Percentiles rank a stretch among this genome's conserved stretches.
Evolutionary conservation across 2,113 vertebrate genomes (phyloP).

Genomic region (Psophia crepitans): DNA sequence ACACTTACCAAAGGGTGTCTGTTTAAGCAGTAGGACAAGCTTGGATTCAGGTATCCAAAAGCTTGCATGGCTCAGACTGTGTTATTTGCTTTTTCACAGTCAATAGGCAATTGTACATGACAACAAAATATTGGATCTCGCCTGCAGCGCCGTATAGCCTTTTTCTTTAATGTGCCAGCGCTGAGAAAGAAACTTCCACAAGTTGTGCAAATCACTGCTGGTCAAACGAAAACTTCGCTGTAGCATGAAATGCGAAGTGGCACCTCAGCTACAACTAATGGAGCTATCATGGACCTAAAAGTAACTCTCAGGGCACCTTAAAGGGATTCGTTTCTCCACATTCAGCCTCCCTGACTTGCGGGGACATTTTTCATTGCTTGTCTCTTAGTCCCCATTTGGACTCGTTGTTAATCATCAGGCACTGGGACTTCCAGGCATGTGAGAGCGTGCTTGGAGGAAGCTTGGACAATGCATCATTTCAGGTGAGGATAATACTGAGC

Average conservation of each 20-base stretch:
- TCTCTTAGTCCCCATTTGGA: not conserved
- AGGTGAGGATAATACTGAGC: slow-evolving; percentile 30
- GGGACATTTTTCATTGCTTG: slow-evolving; percentile 7
- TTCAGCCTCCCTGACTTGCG: not conserved
- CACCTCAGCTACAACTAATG: slow-evolving; percentile 25
- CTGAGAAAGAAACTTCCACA: slow-evolving; percentile 46
- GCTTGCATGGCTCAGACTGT: not conserved
- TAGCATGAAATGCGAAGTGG: slow-evolving; percentile 58
- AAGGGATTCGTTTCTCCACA: not conserved
- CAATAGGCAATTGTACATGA: slow-evolving; percentile 27
- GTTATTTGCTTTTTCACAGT: slow-evolving; percentile 55
- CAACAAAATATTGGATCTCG: slow-evolving; percentile 45
- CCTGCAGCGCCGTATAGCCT: slow-evolving; percentile 5
- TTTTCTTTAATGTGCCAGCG: slow-evolving; percentile 43
- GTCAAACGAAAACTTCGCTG: slow-evolving; percentile 17
- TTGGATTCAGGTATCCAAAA: slow-evolving; percentile 1
- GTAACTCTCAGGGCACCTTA: slow-evolving; percentile 37
- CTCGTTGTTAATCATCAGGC: not conserved
- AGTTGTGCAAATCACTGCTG: slow-evolving; percentile 39
- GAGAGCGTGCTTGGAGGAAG: not conserved
- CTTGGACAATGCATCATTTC: slow-evolving; percentile 32
- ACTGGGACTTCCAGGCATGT: not conserved
- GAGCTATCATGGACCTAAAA: slow-evolving; percentile 35
- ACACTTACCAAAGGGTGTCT: not conserved
- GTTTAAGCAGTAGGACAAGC: not conserved